phyloP scores from a whole-genome alignment of 1,140 invertebrate species.

The Hermatobates lingyangjiaoensis region DNA sequence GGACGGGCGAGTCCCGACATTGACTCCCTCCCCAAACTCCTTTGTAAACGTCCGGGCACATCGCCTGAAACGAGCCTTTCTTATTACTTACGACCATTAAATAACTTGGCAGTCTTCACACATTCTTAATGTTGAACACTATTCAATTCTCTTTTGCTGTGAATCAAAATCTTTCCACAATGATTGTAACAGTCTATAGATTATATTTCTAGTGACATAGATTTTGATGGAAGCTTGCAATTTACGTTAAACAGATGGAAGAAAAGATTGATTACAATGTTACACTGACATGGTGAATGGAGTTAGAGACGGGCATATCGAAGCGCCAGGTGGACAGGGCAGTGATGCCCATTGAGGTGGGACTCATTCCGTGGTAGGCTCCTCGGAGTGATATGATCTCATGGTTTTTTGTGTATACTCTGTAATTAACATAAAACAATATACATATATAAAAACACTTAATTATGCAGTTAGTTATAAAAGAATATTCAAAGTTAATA shows the following conservation, averaged over 20 bases:
- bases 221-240: no score
- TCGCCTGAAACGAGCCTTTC: constrained; percentile 39
- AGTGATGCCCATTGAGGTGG: constrained; percentile 62
- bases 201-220: no score
- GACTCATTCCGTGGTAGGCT: constrained; percentile 77
- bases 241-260: no score
- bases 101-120: no score
- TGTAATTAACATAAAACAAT: neutral
- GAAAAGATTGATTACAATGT: neutral
- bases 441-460: no score
- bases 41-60: constrained; percentile 77
- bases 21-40: constrained; percentile 74
- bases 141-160: no score
- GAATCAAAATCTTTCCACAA: no score
- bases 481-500: no score
- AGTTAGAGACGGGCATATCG: constrained; percentile 43
- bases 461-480: no score
- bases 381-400: constrained; percentile 76
- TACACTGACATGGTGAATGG: constrained; percentile 59
- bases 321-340: constrained; percentile 62
- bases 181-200: no score
- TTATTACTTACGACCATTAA: no score
- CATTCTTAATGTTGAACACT: no score
- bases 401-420: constrained; percentile 51
- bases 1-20: constrained; percentile 74